Conservation (phyloP, 2,888 invertebrate genomes). For the Myopa tessellatipennis region DNA sequence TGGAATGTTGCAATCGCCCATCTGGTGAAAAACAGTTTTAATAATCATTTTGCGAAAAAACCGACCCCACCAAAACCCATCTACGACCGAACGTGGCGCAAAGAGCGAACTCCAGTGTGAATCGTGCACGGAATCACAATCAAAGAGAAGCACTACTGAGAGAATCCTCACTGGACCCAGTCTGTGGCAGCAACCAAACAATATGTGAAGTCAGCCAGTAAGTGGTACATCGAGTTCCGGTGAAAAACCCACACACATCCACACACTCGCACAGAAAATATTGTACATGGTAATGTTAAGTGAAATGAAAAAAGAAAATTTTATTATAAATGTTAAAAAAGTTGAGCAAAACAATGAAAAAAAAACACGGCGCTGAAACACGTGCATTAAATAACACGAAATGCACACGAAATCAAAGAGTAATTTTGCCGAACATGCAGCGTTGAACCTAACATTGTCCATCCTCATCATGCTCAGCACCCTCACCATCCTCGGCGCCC, state of each 20-base stretch:
- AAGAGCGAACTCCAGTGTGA: constrained; percentile 33
- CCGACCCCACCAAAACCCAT: background rate
- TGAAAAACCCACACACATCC: background rate
- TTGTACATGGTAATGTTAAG: background rate
- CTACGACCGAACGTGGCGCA: constrained; percentile 13
- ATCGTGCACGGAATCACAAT: constrained; percentile 45
- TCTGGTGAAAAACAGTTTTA: background rate
- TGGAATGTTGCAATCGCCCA: constrained; percentile 4
- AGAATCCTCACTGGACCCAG: background rate
- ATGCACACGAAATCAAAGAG: constrained; percentile 49
- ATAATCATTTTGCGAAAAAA: background rate
- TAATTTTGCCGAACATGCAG: constrained; percentile 52
- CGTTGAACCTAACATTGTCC: background rate
- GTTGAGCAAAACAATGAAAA: background rate
- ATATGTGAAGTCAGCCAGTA: constrained; percentile 11
- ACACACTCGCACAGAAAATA: background rate
- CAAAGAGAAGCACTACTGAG: constrained; percentile 26
- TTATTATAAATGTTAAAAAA: constrained; percentile 8
- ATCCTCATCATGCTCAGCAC: background rate
- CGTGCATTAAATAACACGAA: constrained; percentile 60
- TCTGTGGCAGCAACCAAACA: constrained; percentile 5
- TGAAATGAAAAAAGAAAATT: constrained; percentile 8
- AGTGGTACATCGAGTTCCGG: background rate
- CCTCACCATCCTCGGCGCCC: background rate
- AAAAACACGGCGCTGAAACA: constrained; percentile 46